Percentiles rank a stretch among this genome's conserved stretches.
These are phyloP conservation scores for Diachrysia chrysitis DNA, from an alignment of 2,888 invertebrate species.

Conservation along the genomic window DNA sequence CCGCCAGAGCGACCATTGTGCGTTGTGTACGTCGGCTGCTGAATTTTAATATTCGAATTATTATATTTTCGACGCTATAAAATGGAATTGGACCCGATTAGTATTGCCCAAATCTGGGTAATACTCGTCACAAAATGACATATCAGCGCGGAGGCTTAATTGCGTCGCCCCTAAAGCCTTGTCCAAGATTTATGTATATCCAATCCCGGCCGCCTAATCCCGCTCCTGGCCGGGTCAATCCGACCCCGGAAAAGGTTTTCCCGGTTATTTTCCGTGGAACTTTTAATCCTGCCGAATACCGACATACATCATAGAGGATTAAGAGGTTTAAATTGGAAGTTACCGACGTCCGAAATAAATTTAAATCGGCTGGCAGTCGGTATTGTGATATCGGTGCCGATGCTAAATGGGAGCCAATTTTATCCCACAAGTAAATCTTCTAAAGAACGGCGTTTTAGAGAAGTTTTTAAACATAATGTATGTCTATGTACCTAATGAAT, in stretches of 20 bases:
- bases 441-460: constrained; percentile 72
- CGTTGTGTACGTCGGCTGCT: constrained; percentile 76
- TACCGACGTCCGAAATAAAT: constrained; percentile 90
- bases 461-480: constrained; percentile 61
- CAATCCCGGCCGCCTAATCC: constrained; percentile 88
- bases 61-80: constrained; percentile 70
- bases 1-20: constrained; percentile 81
- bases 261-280: constrained; percentile 90
- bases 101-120: constrained; percentile 67
- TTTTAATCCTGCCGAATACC: constrained; percentile 89
- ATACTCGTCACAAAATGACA: constrained; percentile 85
- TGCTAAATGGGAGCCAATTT: constrained; percentile 87
- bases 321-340: constrained; percentile 90
- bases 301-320: constrained; percentile 89
- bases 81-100: constrained; percentile 73
- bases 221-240: constrained; percentile 87
- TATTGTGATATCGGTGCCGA: constrained; percentile 88
- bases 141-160: constrained; percentile 86
- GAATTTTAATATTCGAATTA: constrained; percentile 88
- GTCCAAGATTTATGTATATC: constrained; percentile 88
- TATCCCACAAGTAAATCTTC: constrained; percentile 83
- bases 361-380: constrained; percentile 88
- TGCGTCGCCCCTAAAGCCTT: constrained; percentile 87
- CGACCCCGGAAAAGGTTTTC: constrained; percentile 89
- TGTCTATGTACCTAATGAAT: constrained; percentile 49